Evolutionary conservation across 1,140 invertebrate species (phyloP), one percentile per base, ranked within the genome.

Genomic region (Neodiprion lecontei): DNA sequence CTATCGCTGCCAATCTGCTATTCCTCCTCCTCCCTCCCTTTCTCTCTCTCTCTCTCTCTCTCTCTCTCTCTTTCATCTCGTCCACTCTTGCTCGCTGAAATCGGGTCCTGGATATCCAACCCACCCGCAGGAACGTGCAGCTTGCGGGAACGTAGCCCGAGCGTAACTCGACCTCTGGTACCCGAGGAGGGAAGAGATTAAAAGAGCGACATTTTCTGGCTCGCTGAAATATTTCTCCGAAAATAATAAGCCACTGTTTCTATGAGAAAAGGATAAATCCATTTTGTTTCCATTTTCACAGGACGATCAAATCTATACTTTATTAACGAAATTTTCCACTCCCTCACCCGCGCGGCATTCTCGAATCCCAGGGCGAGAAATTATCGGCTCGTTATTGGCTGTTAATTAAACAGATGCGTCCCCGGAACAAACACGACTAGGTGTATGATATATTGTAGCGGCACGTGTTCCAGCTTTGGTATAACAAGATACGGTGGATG

Each of bases 1-100:
- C 77, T 77, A 79, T 80, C 80, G 78, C 79, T 77, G 76, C 78
- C 79, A 79, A 80, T 76, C 78, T 78, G 77, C 77, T 74, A 76
- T 40, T 40, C 28, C 23, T 73, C 48, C 68, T 53, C 72, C n/a
- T 48, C 49, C 23, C 72, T 69, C 47, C 21, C 12, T 67, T 17
- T 69, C n/a, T n/a, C 65, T 73, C 66, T 69, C 70, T 73, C 65
- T 73, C 66, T 69, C 70, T 73, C 74, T 77, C 71, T 71, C 69
- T 71, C 70, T 17, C 70, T 14, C 14, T 14, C 9, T 12, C 70
- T 17, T 71, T 48, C 4, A 17, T 12, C 47, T 9, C 70, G 23
- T 48, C 53, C 21, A n/a, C 68, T 72, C 47, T 28, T 10, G 73
- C 70, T 73, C 14, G 7, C 69, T 76, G 53, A 7, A 61, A 61